A percentile compares a stretch with the other conserved stretches of the same genome.
phyloP scores from a whole-genome alignment of 1,140 invertebrate species.

The Zaprionus ornatus region DNA sequence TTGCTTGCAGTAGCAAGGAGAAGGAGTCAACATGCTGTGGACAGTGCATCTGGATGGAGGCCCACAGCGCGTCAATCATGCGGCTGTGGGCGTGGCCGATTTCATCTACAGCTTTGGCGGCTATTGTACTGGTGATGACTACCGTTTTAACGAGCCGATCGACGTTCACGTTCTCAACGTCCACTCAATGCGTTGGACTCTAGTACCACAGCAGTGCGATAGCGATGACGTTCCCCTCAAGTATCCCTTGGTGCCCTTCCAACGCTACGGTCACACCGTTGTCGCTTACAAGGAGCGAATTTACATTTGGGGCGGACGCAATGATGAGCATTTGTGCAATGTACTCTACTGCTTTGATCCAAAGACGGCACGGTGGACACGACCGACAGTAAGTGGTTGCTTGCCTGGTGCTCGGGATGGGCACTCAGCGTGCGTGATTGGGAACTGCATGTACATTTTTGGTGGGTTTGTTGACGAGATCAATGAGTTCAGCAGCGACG shows the following conservation, averaged over 20 bases:
- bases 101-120: constrained; percentile 96
- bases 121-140: constrained; percentile 93
- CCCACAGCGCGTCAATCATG: constrained; percentile 91
- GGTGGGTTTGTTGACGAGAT: constrained; percentile 93
- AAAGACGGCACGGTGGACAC: constrained; percentile 88
- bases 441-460: constrained; percentile 94
- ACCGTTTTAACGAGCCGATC: constrained; percentile 89
- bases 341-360: constrained; percentile 92
- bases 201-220: constrained; percentile 72
- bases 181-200: constrained; percentile 86
- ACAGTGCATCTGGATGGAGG: constrained; percentile 93
- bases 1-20: not conserved
- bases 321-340: constrained; percentile 92
- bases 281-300: constrained; percentile 89
- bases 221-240: constrained; percentile 64
- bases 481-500: constrained; percentile 91
- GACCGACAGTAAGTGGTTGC: constrained; percentile 87
- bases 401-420: constrained; percentile 93
- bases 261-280: constrained; percentile 93
- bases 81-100: constrained; percentile 91
- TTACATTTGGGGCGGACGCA: constrained; percentile 96
- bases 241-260: constrained; percentile 85
- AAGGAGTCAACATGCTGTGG: constrained; percentile 87
- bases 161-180: constrained; percentile 95
- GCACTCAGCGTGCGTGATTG: constrained; percentile 93